Base-by-base conservation (phyloP, 2,113 vertebrate species). In the Rhinichthys klamathensis region DNA sequence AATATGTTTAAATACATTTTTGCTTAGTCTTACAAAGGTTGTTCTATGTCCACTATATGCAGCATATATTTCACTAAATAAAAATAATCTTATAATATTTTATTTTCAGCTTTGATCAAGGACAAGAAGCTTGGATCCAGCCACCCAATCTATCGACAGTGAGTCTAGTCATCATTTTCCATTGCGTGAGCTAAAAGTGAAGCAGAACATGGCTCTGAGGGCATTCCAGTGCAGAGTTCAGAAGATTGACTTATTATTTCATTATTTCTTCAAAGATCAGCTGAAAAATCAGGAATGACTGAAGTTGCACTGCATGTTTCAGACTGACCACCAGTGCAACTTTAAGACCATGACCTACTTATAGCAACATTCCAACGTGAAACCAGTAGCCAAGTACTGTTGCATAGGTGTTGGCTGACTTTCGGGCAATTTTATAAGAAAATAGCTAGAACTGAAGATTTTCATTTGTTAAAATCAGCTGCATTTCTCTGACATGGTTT, bases 41-140 rank as follows among this genome's bases (percentile, higher is more conserved):
- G 30, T 46, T 44, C 6, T 46, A 2, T 54, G 16, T 54, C 27
- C 73, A 51, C 74, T 30, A 21, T 49, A 16, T 49, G n/a, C 0
- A 69, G 30, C 60, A 73, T 12, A 15, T 73, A 73, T 46, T 76
- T 32, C 3, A 79, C 13, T 56, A 12, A 61, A 41, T n/a, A 35
- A 35, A 11, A 60, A 25, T 56, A 11, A n/a, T 56, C 2, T 6
- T 15, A 3, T 16, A 74, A 38, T 35, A 11, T 56, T 61, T 25
- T 70, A 18, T 84, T 87, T 8, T 87, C 89, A 94, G 94, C 90
- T 89, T 87, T 95, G 85, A 92, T 95, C 56, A 95, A 94, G 67
- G 93, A 91, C 30, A 95, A 92, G 84, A 95, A 92, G 89, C 46
- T 91, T 80, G 90, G 90, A 35, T 92, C 92, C 76, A 91, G 83